phyloP scores from a whole-genome alignment of 2,888 invertebrate species.

The Caenorhabditis doughertyi region DNA sequence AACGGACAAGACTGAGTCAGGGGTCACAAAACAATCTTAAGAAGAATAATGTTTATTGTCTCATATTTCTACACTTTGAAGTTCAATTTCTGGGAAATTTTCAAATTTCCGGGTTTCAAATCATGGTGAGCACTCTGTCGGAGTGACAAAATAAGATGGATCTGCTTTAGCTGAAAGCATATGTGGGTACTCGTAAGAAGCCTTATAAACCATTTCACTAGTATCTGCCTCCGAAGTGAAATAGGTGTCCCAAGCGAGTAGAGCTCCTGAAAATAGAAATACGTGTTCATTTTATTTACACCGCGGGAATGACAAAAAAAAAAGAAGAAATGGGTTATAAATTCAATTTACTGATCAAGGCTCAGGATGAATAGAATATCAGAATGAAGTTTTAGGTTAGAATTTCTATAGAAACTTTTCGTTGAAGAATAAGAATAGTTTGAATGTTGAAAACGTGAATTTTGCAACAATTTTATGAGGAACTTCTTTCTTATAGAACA shows the following conservation, averaged over 20 bases:
- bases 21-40: too few species aligned
- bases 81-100: too few species aligned
- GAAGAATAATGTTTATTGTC: too few species aligned
- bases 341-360: constrained; percentile 43
- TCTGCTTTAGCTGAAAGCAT: constrained; percentile 58
- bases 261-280: constrained; percentile 65
- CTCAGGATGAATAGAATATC: constrained; percentile 45
- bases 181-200: constrained; percentile 66
- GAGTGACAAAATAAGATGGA: constrained; percentile 54
- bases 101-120: too few species aligned
- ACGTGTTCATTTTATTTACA: constrained; percentile 11
- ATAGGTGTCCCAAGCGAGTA: constrained; percentile 72
- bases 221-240: constrained; percentile 65
- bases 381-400: constrained; percentile 31
- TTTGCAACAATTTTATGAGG: background rate
- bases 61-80: too few species aligned
- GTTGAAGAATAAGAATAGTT: background rate
- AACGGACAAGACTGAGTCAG: too few species aligned
- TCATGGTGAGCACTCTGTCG: constrained; percentile 53
- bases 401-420: constrained; percentile 18
- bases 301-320: background rate
- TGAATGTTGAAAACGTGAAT: background rate
- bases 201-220: constrained; percentile 56
- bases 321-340: constrained; percentile 42
- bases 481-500: background rate